Evolutionary conservation across 2,113 vertebrate genomes (phyloP).

Genomic region (Ascaphus truei): DNA sequence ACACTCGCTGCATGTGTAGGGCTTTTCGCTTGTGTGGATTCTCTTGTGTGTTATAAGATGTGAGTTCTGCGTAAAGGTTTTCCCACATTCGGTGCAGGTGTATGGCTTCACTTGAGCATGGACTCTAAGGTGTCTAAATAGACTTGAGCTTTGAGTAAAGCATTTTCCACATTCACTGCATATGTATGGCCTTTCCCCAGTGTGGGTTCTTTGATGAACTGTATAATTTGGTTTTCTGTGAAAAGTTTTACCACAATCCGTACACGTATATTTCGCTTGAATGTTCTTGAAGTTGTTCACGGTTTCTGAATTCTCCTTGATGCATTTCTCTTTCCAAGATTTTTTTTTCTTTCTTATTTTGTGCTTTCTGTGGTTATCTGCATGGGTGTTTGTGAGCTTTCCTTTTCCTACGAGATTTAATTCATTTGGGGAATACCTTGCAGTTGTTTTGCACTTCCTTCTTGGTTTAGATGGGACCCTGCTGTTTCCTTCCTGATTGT

Average conservation of each 20-base stretch:
- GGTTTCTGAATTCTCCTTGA: too few relatives aligned
- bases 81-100: slow-evolving; percentile 38
- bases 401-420: too few relatives aligned
- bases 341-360: too few relatives aligned
- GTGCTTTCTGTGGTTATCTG: too few relatives aligned
- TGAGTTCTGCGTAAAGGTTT: slow-evolving; percentile 12
- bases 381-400: too few relatives aligned
- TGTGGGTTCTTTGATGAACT: slow-evolving; percentile 50
- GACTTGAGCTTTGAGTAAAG: slow-evolving; percentile 49
- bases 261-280: too few relatives aligned
- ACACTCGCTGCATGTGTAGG: slow-evolving; percentile 48
- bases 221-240: slow-evolving; percentile 49
- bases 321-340: too few relatives aligned
- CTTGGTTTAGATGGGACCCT: too few relatives aligned
- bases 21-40: slow-evolving; percentile 32
- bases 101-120: slow-evolving; percentile 52
- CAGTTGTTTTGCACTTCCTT: too few relatives aligned
- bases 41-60: slow-evolving; percentile 10
- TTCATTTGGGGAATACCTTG: too few relatives aligned
- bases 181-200: slow-evolving; percentile 43
- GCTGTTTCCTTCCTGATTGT: too few relatives aligned
- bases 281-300: too few relatives aligned
- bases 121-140: slow-evolving; percentile 50
- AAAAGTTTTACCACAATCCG: slow-evolving; percentile 46
- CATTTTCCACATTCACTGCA: slow-evolving; percentile 47